Evolutionary conservation across 2,888 invertebrate species (phyloP), one percentile per base, ranked within the genome.

Genomic region (Gonocerus acuteangulatus): DNA sequence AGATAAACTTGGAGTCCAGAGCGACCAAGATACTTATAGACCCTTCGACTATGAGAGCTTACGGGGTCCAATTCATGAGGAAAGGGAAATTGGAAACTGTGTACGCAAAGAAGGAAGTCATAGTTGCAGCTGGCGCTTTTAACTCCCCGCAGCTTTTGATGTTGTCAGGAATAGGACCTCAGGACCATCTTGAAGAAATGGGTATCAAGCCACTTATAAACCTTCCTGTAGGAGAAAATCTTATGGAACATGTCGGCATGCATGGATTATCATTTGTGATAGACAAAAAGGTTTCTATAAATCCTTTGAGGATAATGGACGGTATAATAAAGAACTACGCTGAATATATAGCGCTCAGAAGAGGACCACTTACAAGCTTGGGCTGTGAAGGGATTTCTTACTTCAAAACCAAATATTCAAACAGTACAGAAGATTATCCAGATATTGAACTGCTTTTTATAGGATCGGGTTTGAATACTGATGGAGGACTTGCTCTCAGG

Each of bases 101-200:
- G 0, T 71, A 69, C 60, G 85, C 84, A 0, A 75, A 78, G 45
- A 82, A 79, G 68, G 87, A 87, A 73, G 82, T 90, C 0, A 83
- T 91, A 60, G 65, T 89, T 2, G 82, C 85, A 9, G 87, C 84
- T 1, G 90, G 90, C 0, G 82, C 89, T 0, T 83, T 91, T 61
- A 88, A 87, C 68, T 82, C 85, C 1, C 89, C 92, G 0, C 91
- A 92, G 70, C 72, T 93, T 7, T 78, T 92, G 4, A 86, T 91
- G 88, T 72, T 89, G 16, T 87, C 86, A 0, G 89, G 88, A 1
- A 74, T 87, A 7, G 84, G 84, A 1, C 84, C 82, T 0, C 75
- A 74, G n/a, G 73, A 79, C 48, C 82, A 84, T 66, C 75, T 84
- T 2, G 71, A 72, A 23, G 73, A 76, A 60, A 70, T 77, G 44